phyloP scores from a whole-genome alignment of 2,797 vertebrate species.

The Enteromius viviparus region DNA sequence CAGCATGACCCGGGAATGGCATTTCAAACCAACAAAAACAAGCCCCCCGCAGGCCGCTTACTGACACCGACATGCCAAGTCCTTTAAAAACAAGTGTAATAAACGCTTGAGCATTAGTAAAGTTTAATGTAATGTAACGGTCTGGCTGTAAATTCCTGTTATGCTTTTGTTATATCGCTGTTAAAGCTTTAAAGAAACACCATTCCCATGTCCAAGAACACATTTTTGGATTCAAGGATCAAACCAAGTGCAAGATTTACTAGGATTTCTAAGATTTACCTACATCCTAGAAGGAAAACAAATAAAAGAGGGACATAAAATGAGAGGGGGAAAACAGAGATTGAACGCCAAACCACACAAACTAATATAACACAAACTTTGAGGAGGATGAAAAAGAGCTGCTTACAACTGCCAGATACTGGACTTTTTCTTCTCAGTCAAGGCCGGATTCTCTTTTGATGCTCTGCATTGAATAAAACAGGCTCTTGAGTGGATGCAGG shows the following conservation, averaged over 20 bases:
- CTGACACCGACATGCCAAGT: background rate
- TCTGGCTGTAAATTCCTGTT: constrained; percentile 24
- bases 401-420: constrained; percentile 99
- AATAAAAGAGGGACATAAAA: constrained; percentile 62
- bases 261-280: constrained; percentile 72
- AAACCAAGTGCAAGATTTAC: constrained; percentile 56
- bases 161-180: background rate
- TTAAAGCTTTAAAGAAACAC: constrained; percentile 54
- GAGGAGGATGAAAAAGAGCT: background rate
- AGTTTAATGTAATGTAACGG: constrained; percentile 37
- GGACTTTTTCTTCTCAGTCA: constrained; percentile 96
- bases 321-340: constrained; percentile 24
- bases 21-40: constrained; percentile 13
- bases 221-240: constrained; percentile 61
- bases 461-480: constrained; percentile 75
- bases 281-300: constrained; percentile 78
- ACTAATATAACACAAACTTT: constrained; percentile 11
- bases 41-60: constrained; percentile 1
- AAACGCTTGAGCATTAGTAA: constrained; percentile 18
- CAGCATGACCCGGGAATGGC: constrained; percentile 56
- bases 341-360: constrained; percentile 35
- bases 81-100: constrained; percentile 28
- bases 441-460: constrained; percentile 91
- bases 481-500: background rate
- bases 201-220: constrained; percentile 59